Evolutionary conservation across 2,888 invertebrate species (phyloP).

Genomic region (Lydus trimaculatus): DNA sequence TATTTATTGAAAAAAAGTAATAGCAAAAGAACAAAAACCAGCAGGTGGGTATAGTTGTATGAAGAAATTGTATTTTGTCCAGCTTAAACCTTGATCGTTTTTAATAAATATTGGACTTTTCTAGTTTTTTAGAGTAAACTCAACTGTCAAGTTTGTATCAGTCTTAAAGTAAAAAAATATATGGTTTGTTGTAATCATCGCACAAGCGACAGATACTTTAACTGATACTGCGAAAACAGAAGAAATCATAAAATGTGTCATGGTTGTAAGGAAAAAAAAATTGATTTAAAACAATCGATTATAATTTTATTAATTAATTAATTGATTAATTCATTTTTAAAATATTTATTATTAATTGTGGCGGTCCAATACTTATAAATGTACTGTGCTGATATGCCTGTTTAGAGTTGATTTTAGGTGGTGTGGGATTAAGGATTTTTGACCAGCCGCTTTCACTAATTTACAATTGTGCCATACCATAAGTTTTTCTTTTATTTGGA

Average conservation of each 20-base stretch:
- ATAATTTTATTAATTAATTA: not conserved
- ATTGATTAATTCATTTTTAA: not conserved
- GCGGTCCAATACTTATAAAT: conserved; percentile 59
- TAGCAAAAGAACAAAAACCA: not conserved
- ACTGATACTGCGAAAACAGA: conserved; percentile 41
- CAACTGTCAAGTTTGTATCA: conserved; percentile 45
- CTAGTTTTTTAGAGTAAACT: conserved; percentile 42
- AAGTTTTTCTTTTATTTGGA: not conserved
- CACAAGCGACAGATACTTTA: conserved; percentile 31
- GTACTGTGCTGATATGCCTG: conserved; percentile 58
- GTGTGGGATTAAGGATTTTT: conserved; percentile 72
- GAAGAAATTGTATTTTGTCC: conserved; percentile 30
- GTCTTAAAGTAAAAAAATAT: conserved; percentile 33
- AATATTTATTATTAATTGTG: conserved; percentile 29
- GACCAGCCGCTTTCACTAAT: conserved; percentile 63
- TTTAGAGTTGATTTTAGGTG: conserved; percentile 61
- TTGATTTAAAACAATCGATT: conserved; percentile 6
- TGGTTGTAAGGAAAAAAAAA: conserved; percentile 16
- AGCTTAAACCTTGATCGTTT: conserved; percentile 59
- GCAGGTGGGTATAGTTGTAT: conserved; percentile 27
- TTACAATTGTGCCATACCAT: conserved; percentile 31
- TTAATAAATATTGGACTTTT: conserved; percentile 62
- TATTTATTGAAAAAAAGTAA: conserved; percentile 6
- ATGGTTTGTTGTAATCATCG: conserved; percentile 21
- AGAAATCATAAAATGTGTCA: conserved; percentile 26